Evolutionary conservation across 2,888 invertebrate species (phyloP).

Genomic region (Congeria kusceri): DNA sequence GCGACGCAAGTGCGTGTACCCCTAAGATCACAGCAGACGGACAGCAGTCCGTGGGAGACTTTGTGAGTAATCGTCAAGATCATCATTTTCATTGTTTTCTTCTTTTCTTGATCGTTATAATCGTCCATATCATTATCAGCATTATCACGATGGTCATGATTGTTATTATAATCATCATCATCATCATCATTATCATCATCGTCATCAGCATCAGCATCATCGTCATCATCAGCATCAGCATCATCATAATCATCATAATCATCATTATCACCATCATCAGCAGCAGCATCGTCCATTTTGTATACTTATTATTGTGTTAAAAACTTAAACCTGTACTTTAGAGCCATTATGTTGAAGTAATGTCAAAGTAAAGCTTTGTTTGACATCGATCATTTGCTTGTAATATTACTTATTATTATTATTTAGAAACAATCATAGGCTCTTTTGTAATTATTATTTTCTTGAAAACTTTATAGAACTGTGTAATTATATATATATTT

Average conservation of each 20-base stretch:
- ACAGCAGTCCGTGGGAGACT: constrained; percentile 20
- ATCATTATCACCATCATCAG: constrained; percentile 16
- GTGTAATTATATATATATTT: too few relatives aligned
- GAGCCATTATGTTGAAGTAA: too few relatives aligned
- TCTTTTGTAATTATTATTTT: too few relatives aligned
- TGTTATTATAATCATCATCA: constrained; percentile 8
- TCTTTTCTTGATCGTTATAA: not conserved
- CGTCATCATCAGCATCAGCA: not conserved
- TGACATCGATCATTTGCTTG: too few relatives aligned
- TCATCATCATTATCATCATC: constrained; percentile 16
- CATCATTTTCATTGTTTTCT: constrained; percentile 7
- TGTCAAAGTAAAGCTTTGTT: too few relatives aligned
- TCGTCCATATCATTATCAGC: not conserved
- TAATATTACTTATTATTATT: too few relatives aligned
- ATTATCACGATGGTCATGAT: not conserved
- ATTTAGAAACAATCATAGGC: too few relatives aligned
- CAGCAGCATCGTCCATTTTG: not conserved
- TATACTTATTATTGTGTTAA: not conserved
- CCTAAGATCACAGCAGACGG: constrained; percentile 40
- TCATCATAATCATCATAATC: constrained; percentile 17
- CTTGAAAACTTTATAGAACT: not conserved
- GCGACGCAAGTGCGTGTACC: constrained; percentile 43
- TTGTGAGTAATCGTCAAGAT: constrained; percentile 18
- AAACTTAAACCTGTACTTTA: too few relatives aligned
- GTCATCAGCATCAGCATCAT: constrained; percentile 5